Base-by-base conservation (phyloP, 1,140 invertebrate genomes). In the Eriocheir sinensis region DNA sequence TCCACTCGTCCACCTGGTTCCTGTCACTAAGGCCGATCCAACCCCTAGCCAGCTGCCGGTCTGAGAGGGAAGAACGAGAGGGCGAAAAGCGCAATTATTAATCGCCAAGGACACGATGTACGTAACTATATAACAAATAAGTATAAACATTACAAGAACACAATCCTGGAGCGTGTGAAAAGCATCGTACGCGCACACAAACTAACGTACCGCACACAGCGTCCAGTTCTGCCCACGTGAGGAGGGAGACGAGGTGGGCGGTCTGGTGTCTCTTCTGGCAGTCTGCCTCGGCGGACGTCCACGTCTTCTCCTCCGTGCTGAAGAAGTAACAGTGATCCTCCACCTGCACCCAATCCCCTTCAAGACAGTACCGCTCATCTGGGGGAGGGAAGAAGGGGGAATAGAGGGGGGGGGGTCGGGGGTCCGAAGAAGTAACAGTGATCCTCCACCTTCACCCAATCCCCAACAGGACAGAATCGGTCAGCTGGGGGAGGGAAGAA, bases 331-430 rank as follows among this genome's bases (percentile, higher is more conserved):
- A 95, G 36, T 44, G 60, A 32, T 94, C 93, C 2, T 44, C 12
- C 15, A 89, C 21, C 17, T 81, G 60, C 30, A 38, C 38, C 93
- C 95, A 95, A 1, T 53, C 2, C 3, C 93, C 93, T 0, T 89
- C 90, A 34, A 90, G 93, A 41, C 95, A 95, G 83, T 94, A 94
- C 93, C 93, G 53, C 21, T 94, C 41, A 85, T 89, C 95, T 95
- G 92, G 0, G 34, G 32, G 32, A 12, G n/a, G n/a, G n/a, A n/a
- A 40, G 21, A 17, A 80, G 4, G 8, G 15, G 53, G 15, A 80
- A 15, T 3, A 72, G 40, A 17, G 32, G 12, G 8, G 44, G 15
- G 12, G 21, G 44, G n/a, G 6, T 38, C 17, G 32, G 8, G 6
- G 2, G 32, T 91, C 32, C 17, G 4, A 15, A 0, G n/a, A 8